Base-by-base conservation (phyloP, 1,140 invertebrate species). In the Caerostris darwini region DNA sequence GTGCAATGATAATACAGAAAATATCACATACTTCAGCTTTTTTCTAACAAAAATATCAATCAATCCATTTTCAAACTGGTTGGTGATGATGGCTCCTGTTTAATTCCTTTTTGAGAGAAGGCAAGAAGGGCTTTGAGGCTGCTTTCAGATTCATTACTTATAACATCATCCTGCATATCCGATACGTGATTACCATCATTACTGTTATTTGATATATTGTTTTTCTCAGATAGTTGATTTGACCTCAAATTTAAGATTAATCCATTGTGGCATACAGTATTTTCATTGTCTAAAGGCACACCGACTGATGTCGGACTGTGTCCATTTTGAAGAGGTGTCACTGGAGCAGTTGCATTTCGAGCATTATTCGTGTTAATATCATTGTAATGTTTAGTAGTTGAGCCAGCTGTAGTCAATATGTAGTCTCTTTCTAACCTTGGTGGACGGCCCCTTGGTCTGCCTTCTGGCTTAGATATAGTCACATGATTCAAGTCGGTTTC, bases 41-140 rank as follows among this genome's bases (percentile, higher is more conserved):
- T 64, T 61, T 86, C 88, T 94, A 94, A 94, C 53, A 94, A 94
- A 94, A 94, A 94, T 94, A 94, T 94, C 86, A 94, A 81, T 94
- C 85, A 94, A 59, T 94, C 94, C 94, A 94, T 94, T 91, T 94
- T 94, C 59, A 94, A 83, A 87, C 59, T 95, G 86, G 77, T 95
- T 34, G 94, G 92, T 67, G 94, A 93, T 59, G 90, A 83, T 71
- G 93, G 89, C 57, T 93, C 92, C 77, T 95, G 92, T 87, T 95
- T 94, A 54, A 94, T 95, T 53, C 94, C 94, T 81, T 94, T 95
- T 93, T 95, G 94, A 86, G 94, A 95, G 71, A 95, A 92, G 89
- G 94, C 94, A 71, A 95, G 85, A 17, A 95, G 94, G 81, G 94
- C 94, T 90, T 95, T 95, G 54, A 95, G 90, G 58, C 94, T 95